Percentiles rank a stretch among this genome's conserved stretches.
These are phyloP conservation scores for Anguilla obscura DNA, from an alignment of 2,797 vertebrate species.

Conservation along the genomic window DNA sequence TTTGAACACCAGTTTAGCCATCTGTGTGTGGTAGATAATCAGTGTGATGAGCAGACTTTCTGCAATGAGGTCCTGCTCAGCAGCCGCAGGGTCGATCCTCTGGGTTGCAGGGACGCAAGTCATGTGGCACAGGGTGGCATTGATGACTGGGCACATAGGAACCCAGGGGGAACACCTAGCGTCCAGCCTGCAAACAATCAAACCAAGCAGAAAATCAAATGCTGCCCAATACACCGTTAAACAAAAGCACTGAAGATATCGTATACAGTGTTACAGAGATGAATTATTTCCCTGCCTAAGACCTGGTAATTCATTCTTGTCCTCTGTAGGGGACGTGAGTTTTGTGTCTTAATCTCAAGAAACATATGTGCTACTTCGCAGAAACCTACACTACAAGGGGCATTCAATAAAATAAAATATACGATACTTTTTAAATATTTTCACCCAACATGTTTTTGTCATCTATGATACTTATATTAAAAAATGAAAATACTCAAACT, in stretches of 20 bases:
- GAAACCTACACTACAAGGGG: background rate
- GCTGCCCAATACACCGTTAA: background rate
- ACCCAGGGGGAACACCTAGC: background rate
- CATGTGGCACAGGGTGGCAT: background rate
- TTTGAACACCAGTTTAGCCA: slow-evolving; percentile 49
- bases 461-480: too few species aligned
- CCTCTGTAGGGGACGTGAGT: too few species aligned
- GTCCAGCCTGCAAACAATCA: background rate
- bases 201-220: background rate
- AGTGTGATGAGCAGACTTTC: slow-evolving; percentile 68
- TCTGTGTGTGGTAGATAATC: slow-evolving; percentile 68
- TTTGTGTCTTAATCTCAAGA: background rate
- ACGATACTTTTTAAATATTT: background rate
- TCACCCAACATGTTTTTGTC: too few species aligned
- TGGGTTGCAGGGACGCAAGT: background rate
- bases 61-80: slow-evolving; percentile 63
- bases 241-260: background rate
- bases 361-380: background rate
- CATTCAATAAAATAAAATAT: background rate
- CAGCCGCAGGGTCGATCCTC: slow-evolving; percentile 56
- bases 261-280: background rate
- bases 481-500: too few species aligned
- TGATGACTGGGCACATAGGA: background rate
- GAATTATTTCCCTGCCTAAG: background rate
- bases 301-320: background rate